Evolutionary conservation across 2,888 invertebrate species (phyloP).

Genomic region (Lycaena phlaeas): DNA sequence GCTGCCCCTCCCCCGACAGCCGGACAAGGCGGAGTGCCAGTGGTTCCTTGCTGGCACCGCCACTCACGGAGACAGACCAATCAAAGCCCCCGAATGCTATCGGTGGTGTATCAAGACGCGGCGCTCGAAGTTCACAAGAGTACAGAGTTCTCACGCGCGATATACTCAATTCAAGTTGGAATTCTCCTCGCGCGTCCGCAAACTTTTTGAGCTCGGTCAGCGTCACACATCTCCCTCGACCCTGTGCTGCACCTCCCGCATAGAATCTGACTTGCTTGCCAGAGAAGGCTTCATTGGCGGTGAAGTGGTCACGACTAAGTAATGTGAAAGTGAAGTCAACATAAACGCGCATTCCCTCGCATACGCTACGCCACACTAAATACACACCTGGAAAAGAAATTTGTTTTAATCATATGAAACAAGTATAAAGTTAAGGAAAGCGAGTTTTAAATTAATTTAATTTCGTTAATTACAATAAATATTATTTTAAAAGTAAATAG

Average conservation of each 20-base stretch:
- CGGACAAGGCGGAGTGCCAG: conserved; percentile 75
- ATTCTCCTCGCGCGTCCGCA: conserved; percentile 85
- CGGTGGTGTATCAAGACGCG: conserved; percentile 65
- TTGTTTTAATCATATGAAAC: background rate
- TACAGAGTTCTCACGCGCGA: conserved; percentile 82
- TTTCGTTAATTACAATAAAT: too few species aligned
- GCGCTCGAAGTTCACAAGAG: conserved; percentile 79
- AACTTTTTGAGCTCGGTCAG: conserved; percentile 82
- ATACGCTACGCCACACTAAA: conserved; percentile 83
- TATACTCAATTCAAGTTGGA: conserved; percentile 84
- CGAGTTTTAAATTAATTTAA: too few species aligned
- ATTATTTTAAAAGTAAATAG: background rate
- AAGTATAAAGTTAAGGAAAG: too few species aligned
- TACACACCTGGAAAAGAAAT: conserved; percentile 77
- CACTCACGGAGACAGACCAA: conserved; percentile 81
- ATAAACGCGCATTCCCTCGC: conserved; percentile 82
- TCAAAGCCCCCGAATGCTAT: conserved; percentile 88
- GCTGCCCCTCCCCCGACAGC: conserved; percentile 86
- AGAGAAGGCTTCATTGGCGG: conserved; percentile 84
- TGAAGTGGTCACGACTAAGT: conserved; percentile 86
- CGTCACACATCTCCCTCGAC: conserved; percentile 81
- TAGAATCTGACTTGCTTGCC: conserved; percentile 82
- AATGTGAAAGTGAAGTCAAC: conserved; percentile 87
- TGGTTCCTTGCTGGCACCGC: conserved; percentile 73
- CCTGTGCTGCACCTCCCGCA: conserved; percentile 80